Evolutionary conservation across 2,888 invertebrate genomes (phyloP).

Genomic region (Operophtera brumata): DNA sequence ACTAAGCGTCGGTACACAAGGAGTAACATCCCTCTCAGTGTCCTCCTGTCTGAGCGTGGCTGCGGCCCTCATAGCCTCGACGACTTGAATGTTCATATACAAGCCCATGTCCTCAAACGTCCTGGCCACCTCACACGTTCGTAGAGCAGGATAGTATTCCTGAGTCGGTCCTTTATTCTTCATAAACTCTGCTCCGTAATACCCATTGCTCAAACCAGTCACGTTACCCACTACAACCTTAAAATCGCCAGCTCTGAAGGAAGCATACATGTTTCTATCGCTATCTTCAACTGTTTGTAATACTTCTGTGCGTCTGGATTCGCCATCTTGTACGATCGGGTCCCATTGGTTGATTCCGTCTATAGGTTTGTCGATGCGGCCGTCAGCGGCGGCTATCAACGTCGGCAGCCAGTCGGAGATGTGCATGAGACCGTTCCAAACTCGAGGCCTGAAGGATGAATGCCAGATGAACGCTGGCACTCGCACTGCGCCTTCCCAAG

Average conservation of each 20-base stretch:
- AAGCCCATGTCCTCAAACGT: conserved; percentile 57
- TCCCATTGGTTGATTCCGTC: conserved; percentile 87
- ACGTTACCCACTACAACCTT: conserved; percentile 82
- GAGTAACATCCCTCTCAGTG: conserved; percentile 50
- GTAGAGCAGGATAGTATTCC: conserved; percentile 57
- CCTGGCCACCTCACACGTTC: conserved; percentile 52
- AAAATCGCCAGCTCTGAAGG: conserved; percentile 82
- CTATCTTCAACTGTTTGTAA: conserved; percentile 81
- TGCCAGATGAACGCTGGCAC: conserved; percentile 88
- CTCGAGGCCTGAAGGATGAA: conserved; percentile 80
- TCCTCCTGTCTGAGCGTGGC: conserved; percentile 60
- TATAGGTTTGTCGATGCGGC: conserved; percentile 58
- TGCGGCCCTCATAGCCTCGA: conserved; percentile 51
- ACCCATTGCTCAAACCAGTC: conserved; percentile 59
- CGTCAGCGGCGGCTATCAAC: conserved; percentile 69
- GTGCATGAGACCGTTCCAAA: conserved; percentile 84
- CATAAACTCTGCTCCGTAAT: conserved; percentile 62
- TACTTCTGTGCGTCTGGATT: conserved; percentile 77
- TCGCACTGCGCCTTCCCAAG: conserved; percentile 93
- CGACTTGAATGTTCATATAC: conserved; percentile 51
- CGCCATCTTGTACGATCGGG: conserved; percentile 72
- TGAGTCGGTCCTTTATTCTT: conserved; percentile 53
- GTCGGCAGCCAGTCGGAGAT: conserved; percentile 93
- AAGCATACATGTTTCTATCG: conserved; percentile 72
- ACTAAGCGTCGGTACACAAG: conserved; percentile 64